Conservation (phyloP, 2,797 vertebrate genomes). For the Petrocephalus schoutedeni region DNA sequence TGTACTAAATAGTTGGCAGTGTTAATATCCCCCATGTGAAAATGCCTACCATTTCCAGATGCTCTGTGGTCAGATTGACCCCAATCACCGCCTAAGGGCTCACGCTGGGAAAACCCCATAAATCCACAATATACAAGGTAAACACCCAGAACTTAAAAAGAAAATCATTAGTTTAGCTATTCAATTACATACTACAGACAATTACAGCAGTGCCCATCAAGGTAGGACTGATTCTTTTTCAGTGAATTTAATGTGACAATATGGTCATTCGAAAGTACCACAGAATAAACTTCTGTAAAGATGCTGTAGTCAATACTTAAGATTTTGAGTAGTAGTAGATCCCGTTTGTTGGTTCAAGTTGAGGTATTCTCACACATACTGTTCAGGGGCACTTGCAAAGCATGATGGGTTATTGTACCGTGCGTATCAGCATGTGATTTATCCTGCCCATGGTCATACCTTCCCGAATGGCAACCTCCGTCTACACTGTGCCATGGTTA, state of each 20-base stretch:
- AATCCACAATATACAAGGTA: background rate
- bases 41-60: no score
- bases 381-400: background rate
- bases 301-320: background rate
- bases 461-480: background rate
- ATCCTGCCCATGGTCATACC: background rate
- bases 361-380: background rate
- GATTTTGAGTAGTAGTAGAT: background rate
- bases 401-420: background rate
- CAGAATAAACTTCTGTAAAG: background rate
- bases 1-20: background rate
- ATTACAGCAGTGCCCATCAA: background rate
- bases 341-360: background rate
- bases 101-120: background rate
- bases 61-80: no score
- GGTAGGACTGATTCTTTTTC: background rate
- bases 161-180: background rate
- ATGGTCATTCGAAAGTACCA: background rate
- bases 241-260: background rate
- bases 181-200: background rate
- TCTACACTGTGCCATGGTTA: background rate
- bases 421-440: background rate
- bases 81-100: no score
- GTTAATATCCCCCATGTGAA: background rate
- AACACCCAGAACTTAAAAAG: background rate